Base-by-base conservation (phyloP, 2,797 vertebrate species). In the Hypotaenidia philippensis region DNA sequence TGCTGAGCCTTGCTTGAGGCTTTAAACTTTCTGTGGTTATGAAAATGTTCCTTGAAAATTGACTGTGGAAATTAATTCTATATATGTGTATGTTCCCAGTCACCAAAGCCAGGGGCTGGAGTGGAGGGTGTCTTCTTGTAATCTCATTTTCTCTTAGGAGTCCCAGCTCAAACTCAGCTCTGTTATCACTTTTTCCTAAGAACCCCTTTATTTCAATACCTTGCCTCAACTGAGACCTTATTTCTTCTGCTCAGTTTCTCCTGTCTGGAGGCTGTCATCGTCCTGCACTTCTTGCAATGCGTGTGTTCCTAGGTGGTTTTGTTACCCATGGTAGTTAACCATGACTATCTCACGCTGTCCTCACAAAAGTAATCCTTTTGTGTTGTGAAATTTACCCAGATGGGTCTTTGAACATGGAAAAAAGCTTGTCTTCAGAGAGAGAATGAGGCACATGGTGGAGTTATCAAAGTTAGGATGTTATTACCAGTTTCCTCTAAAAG, bases 31-130 rank as follows among this genome's bases (percentile, higher is more conserved):
- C 22, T 66, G 3, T 4, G 1, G 68, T 87, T 89, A 64, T 41
- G 52, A 89, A 87, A 52, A 89, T 52, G 44, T 82, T 84, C 31
- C 66, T 90, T 93, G 87, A 85, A 93, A 92, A 85, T 27, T 60
- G 56, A 74, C 64, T 60, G 38, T 89, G 89, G 77, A 89, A 91
- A 92, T 92, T 12, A 77, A 78, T 89, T 83, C 31, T 94, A 0
- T 1, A 0, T 61, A 38, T 22, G 3, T 20, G 10, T 78, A 6
- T 84, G 34, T 65, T 89, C 47, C 52, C 27, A 83, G 78, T 76
- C 44, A 77, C 8, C 22, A 66, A 61, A 76, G 77, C 52, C 16
- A 6, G 44, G 9, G 55, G 44, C 59, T 52, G 27, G 6, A 92
- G 56, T 32, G 36, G 45, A 76, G 50, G 10, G 38, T 26, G 32